Percentiles rank a stretch among this genome's conserved stretches.
These are phyloP conservation scores for Garra rufa DNA, from an alignment of 2,113 vertebrate genomes.

Conservation along the genomic window DNA sequence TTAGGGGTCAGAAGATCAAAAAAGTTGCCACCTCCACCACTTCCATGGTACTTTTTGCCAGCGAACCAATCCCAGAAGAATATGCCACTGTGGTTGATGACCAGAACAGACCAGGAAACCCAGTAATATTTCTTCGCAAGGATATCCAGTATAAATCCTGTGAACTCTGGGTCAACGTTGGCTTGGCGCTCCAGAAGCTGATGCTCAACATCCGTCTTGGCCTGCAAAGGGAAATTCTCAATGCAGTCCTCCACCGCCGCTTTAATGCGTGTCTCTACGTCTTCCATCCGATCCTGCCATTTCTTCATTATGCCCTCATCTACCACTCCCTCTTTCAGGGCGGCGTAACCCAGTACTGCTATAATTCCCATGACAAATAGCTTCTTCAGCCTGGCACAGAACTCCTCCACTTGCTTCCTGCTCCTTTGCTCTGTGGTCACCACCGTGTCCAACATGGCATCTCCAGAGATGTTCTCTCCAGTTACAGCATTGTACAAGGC, in stretches of 20 bases:
- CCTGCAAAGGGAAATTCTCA: constrained; percentile 74
- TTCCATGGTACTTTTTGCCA: constrained; percentile 77
- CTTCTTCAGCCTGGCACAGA: constrained; percentile 80
- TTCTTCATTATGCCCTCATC: constrained; percentile 73
- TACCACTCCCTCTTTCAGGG: constrained; percentile 72
- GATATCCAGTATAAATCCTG: constrained; percentile 64
- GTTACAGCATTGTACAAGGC: constrained; percentile 75
- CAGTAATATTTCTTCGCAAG: constrained; percentile 79
- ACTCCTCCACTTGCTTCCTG: constrained; percentile 77
- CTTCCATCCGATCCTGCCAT: constrained; percentile 78
- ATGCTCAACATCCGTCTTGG: constrained; percentile 74
- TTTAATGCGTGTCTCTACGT: constrained; percentile 79
- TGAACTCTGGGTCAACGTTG: constrained; percentile 61
- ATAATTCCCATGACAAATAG: constrained; percentile 79
- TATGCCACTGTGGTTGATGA: constrained; percentile 69
- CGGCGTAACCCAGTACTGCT: constrained; percentile 76
- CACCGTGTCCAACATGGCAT: constrained; percentile 73
- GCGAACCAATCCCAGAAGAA: constrained; percentile 81
- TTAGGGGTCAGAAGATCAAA: constrained; percentile 77
- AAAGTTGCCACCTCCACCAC: constrained; percentile 69
- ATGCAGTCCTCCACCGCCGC: constrained; percentile 78
- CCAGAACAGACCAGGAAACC: constrained; percentile 78
- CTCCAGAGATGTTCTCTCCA: constrained; percentile 68
- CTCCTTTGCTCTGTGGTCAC: constrained; percentile 68
- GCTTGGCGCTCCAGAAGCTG: constrained; percentile 64